Conservation (phyloP, 2,888 invertebrate genomes). For the Catocala sponsa region DNA sequence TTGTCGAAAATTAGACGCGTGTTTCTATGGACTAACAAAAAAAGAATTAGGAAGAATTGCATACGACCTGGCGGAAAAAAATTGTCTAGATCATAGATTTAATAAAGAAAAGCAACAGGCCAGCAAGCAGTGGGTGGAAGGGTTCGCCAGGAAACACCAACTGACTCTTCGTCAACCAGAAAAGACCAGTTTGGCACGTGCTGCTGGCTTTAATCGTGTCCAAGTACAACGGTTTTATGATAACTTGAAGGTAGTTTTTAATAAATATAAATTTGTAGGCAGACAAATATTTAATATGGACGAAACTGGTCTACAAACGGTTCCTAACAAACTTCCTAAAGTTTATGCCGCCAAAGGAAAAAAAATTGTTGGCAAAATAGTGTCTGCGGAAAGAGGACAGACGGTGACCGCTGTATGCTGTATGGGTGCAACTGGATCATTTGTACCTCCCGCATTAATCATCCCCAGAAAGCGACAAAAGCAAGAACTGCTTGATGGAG, state of each 20-base stretch:
- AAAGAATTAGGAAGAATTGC: too few species aligned
- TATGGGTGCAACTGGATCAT: constrained; percentile 49
- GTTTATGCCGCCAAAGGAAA: constrained; percentile 43
- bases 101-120: constrained; percentile 10
- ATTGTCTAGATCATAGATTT: constrained; percentile 15
- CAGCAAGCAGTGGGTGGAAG: constrained; percentile 16
- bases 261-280: constrained; percentile 23
- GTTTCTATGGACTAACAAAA: neutral
- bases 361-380: constrained; percentile 42
- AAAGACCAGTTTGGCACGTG: constrained; percentile 20
- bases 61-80: neutral
- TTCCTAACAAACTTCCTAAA: constrained; percentile 48
- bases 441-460: constrained; percentile 53
- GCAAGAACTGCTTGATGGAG: constrained; percentile 41
- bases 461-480: constrained; percentile 46
- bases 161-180: constrained; percentile 17
- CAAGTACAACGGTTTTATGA: constrained; percentile 3
- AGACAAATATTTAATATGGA: constrained; percentile 35
- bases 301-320: constrained; percentile 29
- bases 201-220: constrained; percentile 15
- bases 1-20: neutral
- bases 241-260: constrained; percentile 3
- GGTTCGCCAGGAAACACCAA: constrained; percentile 9
- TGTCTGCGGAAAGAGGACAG: constrained; percentile 26
- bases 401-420: constrained; percentile 28